phyloP scores from a whole-genome alignment of 2,797 vertebrate species.

The Xiphorhynchus erythropygius region DNA sequence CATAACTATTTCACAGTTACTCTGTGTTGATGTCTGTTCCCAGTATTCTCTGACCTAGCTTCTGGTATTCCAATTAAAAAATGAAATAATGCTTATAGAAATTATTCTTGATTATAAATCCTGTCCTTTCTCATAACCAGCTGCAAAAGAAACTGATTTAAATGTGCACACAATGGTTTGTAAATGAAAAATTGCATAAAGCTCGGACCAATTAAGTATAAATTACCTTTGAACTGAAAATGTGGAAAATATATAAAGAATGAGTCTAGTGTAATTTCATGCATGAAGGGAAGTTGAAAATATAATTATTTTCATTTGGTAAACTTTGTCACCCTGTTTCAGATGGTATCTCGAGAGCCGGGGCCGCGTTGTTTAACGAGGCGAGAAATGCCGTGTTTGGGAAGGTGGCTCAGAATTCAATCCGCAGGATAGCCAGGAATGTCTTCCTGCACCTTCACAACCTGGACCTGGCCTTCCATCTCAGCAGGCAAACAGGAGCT shows the following conservation, averaged over 20 bases:
- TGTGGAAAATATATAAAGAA: background rate
- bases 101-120: background rate
- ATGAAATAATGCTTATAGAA: slow-evolving; percentile 10
- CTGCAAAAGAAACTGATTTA: background rate
- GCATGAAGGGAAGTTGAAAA: background rate
- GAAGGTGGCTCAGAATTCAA: slow-evolving; percentile 97
- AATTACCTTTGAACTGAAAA: slow-evolving; percentile 13
- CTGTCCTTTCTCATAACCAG: background rate
- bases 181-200: background rate
- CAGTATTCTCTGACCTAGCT: slow-evolving; percentile 3
- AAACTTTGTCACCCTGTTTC: slow-evolving; percentile 38
- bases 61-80: slow-evolving; percentile 34
- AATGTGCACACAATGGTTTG: background rate
- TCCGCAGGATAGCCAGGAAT: slow-evolving; percentile 94
- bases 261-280: slow-evolving; percentile 19
- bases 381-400: slow-evolving; percentile 94
- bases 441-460: slow-evolving; percentile 97
- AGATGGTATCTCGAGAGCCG: slow-evolving; percentile 92
- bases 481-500: slow-evolving; percentile 95
- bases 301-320: slow-evolving; percentile 3
- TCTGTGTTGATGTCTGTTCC: background rate
- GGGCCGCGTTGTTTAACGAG: slow-evolving; percentile 93
- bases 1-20: background rate
- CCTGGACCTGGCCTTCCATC: slow-evolving; percentile 93
- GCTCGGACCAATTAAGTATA: slow-evolving; percentile 11